A percentile compares a stretch with the other conserved stretches of the same genome.
These are phyloP conservation scores for Heliothis virescens DNA, from an alignment of 1,140 invertebrate species.

Conservation along the genomic window DNA sequence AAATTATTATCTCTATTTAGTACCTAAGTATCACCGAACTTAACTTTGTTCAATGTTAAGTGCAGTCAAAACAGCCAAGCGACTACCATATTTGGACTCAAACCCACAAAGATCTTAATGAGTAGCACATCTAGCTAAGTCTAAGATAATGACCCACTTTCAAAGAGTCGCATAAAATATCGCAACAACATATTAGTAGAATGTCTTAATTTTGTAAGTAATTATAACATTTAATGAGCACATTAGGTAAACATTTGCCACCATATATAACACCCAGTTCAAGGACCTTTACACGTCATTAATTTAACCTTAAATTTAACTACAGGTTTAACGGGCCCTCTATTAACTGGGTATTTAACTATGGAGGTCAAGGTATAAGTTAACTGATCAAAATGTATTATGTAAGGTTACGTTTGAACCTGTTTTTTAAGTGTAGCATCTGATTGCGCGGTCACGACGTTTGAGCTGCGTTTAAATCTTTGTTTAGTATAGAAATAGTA, in stretches of 20 bases:
- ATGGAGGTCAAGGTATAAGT: constrained; percentile 23
- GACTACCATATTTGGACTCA: too few relatives aligned
- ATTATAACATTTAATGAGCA: not conserved
- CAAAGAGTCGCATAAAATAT: too few relatives aligned
- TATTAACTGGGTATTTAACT: not conserved
- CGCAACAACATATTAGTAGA: not conserved
- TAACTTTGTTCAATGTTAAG: too few relatives aligned
- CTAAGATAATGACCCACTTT: too few relatives aligned
- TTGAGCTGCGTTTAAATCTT: not conserved
- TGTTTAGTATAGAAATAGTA: too few relatives aligned
- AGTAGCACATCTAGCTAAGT: too few relatives aligned
- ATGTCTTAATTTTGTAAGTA: not conserved
- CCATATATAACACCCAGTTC: not conserved
- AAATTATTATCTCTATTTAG: too few relatives aligned
- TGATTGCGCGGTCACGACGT: not conserved
- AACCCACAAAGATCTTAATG: too few relatives aligned
- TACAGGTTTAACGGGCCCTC: not conserved
- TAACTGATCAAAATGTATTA: not conserved
- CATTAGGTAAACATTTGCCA: not conserved
- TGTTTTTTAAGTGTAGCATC: not conserved
- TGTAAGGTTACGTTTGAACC: not conserved
- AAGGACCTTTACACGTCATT: not conserved
- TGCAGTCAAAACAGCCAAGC: too few relatives aligned
- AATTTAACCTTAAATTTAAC: not conserved
- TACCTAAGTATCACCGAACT: too few relatives aligned